A percentile compares a stretch with the other conserved stretches of the same genome.
phyloP scores from a whole-genome alignment of 1,140 invertebrate species.

The Trialeurodes vaporariorum region DNA sequence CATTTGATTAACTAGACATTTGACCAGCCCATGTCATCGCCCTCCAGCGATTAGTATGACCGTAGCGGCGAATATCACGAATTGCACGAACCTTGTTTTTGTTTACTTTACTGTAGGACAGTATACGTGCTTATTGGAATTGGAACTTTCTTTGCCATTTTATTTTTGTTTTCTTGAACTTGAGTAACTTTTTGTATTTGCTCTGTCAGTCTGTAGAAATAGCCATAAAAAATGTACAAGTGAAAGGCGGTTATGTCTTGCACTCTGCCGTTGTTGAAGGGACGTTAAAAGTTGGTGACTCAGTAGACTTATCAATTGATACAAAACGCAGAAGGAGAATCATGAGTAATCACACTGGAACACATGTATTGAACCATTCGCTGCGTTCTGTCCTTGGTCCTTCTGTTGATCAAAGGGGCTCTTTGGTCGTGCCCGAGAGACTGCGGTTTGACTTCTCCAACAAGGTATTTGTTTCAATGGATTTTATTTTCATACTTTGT shows the following conservation, averaged over 20 bases:
- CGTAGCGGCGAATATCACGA: too few species aligned
- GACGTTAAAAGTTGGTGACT: constrained; percentile 78
- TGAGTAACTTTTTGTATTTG: too few species aligned
- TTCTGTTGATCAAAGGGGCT: constrained; percentile 93
- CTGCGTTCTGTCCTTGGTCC: constrained; percentile 76
- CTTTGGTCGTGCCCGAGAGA: constrained; percentile 93
- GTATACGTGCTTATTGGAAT: too few species aligned
- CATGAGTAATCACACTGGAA: constrained; percentile 99
- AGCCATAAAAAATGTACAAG: constrained; percentile 85
- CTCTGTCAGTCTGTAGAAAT: constrained; percentile 20
- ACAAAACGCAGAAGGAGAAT: constrained; percentile 65
- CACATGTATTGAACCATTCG: constrained; percentile 93
- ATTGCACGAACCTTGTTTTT: too few species aligned
- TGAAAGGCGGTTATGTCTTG: constrained; percentile 89
- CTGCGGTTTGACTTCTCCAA: constrained; percentile 95
- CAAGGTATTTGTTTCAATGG: constrained; percentile 45
- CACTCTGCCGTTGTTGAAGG: constrained; percentile 82
- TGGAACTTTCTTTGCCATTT: too few species aligned
- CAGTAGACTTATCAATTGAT: constrained; percentile 72
- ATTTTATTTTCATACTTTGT: constrained; percentile 1
- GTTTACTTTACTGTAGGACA: too few species aligned
- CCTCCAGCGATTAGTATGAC: too few species aligned
- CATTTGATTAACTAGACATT: too few species aligned
- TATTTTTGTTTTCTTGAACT: too few species aligned
- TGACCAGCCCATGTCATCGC: too few species aligned